These are phyloP conservation scores for Pogoniulus pusillus DNA, from an alignment of 2,797 vertebrate genomes.

Conservation along the genomic window DNA sequence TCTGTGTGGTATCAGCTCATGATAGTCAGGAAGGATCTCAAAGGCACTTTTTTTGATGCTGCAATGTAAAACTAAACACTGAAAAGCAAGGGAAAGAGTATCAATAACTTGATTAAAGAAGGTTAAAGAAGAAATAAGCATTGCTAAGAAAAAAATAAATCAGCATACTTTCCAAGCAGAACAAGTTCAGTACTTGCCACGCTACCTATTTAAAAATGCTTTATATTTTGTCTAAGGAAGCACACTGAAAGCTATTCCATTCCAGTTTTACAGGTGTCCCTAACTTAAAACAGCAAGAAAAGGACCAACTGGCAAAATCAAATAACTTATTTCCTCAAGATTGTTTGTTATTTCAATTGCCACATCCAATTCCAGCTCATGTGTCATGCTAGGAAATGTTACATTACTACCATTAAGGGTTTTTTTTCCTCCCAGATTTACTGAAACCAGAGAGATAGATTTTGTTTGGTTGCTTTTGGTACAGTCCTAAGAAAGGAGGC, in stretches of 20 bases:
- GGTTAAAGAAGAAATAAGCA: not conserved
- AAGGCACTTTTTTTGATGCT: not conserved
- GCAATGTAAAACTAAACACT: not conserved
- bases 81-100: not conserved
- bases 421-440: not conserved
- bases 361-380: not conserved
- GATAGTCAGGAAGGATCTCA: not conserved
- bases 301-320: conserved; percentile 26
- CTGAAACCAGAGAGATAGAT: too few species aligned
- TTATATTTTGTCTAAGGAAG: not conserved
- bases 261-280: conserved; percentile 16
- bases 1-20: not conserved
- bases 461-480: not conserved
- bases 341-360: not conserved
- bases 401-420: not conserved
- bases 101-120: not conserved
- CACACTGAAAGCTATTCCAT: not conserved
- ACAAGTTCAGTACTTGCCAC: not conserved
- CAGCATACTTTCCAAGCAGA: not conserved
- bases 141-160: not conserved
- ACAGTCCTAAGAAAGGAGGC: not conserved
- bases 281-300: conserved; percentile 34
- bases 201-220: not conserved
- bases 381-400: not conserved
- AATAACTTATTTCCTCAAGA: not conserved